Conservation (phyloP, 1,140 invertebrate species). For the Muscidifurax raptorellus region DNA sequence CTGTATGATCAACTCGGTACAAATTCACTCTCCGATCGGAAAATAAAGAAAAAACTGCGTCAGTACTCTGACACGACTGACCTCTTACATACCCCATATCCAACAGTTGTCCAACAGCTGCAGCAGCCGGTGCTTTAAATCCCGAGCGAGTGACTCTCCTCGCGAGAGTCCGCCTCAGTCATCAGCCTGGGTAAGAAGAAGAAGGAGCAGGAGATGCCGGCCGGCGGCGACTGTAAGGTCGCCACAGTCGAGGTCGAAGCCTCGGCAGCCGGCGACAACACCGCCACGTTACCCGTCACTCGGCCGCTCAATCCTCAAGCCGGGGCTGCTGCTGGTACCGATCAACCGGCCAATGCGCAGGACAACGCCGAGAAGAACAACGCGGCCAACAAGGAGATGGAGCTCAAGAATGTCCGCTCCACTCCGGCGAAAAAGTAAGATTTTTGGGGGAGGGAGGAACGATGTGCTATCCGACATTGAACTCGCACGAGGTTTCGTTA, state of each 20-base stretch:
- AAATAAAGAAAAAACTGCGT: too few species aligned
- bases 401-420: slow-evolving; percentile 87
- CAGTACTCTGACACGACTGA: neutral
- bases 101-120: neutral
- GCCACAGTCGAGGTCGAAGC: slow-evolving; percentile 89
- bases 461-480: too few species aligned
- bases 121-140: neutral
- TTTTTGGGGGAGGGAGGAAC: neutral
- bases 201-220: slow-evolving; percentile 75
- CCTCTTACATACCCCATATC: neutral
- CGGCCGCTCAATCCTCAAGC: slow-evolving; percentile 79
- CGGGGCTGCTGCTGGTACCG: slow-evolving; percentile 65
- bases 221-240: slow-evolving; percentile 86
- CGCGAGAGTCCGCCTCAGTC: neutral
- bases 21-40: too few species aligned
- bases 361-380: slow-evolving; percentile 87
- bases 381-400: slow-evolving; percentile 90
- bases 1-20: too few species aligned
- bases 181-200: slow-evolving; percentile 24
- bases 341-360: slow-evolving; percentile 76
- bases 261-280: slow-evolving; percentile 82
- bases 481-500: too few species aligned
- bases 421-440: slow-evolving; percentile 87
- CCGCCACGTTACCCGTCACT: slow-evolving; percentile 88
- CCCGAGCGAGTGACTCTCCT: neutral